Evolutionary conservation across 2,888 invertebrate genomes (phyloP).

Genomic region (Idaea straminata): DNA sequence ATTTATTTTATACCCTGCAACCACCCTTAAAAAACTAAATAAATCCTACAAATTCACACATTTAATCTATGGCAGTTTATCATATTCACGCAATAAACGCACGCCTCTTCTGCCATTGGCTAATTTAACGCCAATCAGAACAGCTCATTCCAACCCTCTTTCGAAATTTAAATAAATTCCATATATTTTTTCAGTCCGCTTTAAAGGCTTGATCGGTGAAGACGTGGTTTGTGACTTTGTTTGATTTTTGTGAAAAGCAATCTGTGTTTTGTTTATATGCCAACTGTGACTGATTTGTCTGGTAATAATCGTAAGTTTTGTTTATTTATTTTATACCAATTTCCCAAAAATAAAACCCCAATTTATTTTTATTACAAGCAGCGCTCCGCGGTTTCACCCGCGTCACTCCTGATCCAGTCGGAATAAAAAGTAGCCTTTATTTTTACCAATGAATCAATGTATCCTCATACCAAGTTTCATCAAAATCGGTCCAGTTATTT

Average conservation of each 20-base stretch:
- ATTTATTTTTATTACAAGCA: no score
- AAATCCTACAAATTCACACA: background rate
- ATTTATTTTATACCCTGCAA: no score
- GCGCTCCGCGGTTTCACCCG: no score
- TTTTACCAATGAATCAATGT: no score
- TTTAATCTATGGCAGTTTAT: background rate
- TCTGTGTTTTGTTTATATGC: slow-evolving; percentile 54
- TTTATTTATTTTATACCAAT: slow-evolving; percentile 7
- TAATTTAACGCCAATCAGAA: slow-evolving; percentile 47
- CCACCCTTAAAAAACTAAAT: background rate
- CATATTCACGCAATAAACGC: background rate
- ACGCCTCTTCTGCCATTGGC: slow-evolving; percentile 44
- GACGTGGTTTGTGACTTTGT: slow-evolving; percentile 15
- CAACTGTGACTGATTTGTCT: slow-evolving; percentile 57
- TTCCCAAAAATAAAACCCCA: no score
- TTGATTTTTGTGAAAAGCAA: slow-evolving; percentile 8
- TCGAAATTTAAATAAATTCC: slow-evolving; percentile 53
- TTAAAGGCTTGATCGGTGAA: slow-evolving; percentile 27
- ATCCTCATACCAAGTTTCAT: no score
- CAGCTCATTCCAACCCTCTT: slow-evolving; percentile 44
- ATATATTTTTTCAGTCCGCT: slow-evolving; percentile 49
- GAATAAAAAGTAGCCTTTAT: no score
- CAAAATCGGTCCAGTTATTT: no score
- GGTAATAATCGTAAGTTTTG: slow-evolving; percentile 38
- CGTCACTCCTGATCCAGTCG: no score